These are phyloP conservation scores for Ctenopoma multispine DNA, from an alignment of 2,797 vertebrate species.

Conservation along the genomic window DNA sequence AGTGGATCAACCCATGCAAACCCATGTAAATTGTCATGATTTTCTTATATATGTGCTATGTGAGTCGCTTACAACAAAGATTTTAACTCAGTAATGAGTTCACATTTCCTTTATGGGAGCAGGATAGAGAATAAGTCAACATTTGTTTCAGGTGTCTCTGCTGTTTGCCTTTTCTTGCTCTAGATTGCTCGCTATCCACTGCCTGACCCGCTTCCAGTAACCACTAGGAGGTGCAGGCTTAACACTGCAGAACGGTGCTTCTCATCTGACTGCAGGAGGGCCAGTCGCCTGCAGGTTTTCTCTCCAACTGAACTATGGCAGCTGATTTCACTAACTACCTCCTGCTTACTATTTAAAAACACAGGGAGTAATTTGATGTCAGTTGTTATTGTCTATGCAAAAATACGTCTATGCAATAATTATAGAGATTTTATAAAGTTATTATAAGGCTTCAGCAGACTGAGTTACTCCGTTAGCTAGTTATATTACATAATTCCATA, in stretches of 20 bases:
- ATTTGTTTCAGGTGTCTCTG: too few species aligned
- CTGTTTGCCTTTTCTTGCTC: background rate
- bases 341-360: too few species aligned
- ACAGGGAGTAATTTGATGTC: too few species aligned
- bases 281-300: background rate
- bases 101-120: background rate
- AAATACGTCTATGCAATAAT: too few species aligned
- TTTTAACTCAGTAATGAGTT: too few species aligned
- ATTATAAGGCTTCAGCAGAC: background rate
- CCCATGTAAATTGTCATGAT: too few species aligned
- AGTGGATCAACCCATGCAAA: too few species aligned
- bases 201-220: background rate
- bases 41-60: too few species aligned
- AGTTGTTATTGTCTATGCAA: background rate
- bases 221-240: conserved; percentile 45
- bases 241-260: background rate
- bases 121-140: background rate
- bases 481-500: too few species aligned
- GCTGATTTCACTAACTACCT: background rate
- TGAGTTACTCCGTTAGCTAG: too few species aligned
- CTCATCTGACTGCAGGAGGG: background rate
- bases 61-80: too few species aligned
- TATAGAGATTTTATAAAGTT: background rate
- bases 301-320: background rate
- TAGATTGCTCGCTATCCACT: background rate